Conservation (phyloP, 1,140 invertebrate genomes). For the Gryon sp. region DNA sequence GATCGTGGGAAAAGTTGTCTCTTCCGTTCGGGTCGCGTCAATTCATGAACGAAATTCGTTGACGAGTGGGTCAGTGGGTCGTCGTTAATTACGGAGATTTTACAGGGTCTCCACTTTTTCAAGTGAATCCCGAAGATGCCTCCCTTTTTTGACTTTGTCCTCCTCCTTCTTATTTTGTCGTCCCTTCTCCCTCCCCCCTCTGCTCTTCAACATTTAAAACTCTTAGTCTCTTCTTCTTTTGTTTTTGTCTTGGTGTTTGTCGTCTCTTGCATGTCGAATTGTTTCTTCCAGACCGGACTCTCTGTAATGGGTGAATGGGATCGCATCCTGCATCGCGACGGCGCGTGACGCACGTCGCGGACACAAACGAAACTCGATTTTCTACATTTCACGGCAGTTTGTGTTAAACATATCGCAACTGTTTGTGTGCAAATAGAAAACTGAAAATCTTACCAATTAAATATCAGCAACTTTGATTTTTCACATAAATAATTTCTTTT, state of each 20-base stretch:
- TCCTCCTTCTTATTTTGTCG: too few relatives aligned
- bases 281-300: conserved; percentile 55
- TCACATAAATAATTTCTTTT: too few relatives aligned
- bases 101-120: conserved; percentile 62
- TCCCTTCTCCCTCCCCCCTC: not conserved
- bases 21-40: conserved; percentile 50
- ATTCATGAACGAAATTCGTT: conserved; percentile 68
- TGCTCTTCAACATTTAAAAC: too few relatives aligned
- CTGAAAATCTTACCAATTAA: not conserved
- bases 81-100: conserved; percentile 74
- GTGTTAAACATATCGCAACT: not conserved
- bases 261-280: conserved; percentile 27
- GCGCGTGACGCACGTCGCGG: conserved; percentile 37
- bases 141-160: too few relatives aligned
- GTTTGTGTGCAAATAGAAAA: conserved; percentile 35
- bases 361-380: conserved; percentile 50
- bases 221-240: not conserved
- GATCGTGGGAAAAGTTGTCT: conserved; percentile 55
- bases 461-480: too few relatives aligned
- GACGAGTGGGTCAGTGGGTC: conserved; percentile 75
- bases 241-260: conserved; percentile 6
- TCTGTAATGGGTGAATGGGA: conserved; percentile 58
- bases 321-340: conserved; percentile 45
- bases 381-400: conserved; percentile 30
- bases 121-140: conserved; percentile 19